Evolutionary conservation across 2,888 invertebrate species (phyloP), one percentile per base, ranked within the genome.

Genomic region (Pycnomerus fuliginosus): DNA sequence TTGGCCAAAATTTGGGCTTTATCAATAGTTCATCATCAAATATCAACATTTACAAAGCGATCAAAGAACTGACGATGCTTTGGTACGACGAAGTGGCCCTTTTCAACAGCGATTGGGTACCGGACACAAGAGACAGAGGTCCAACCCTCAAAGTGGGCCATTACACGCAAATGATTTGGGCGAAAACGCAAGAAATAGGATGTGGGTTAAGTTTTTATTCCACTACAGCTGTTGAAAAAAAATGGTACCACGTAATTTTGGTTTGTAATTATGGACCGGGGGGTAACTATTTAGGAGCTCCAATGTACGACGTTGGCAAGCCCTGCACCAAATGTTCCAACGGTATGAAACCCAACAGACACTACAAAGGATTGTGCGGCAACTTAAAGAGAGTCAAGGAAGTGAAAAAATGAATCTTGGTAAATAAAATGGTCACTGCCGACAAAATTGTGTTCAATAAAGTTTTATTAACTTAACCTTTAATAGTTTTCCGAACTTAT

Each of bases 121-220:
- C 50, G 16, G 56, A 62, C 16, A 68, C 68, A 1, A 48, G 58
- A 55, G 60, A 64, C 37, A 64, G 67, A 38, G 60, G 58, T 8
- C 54, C 57, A 1, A 47, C 52, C 14, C 23, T 55, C 7, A 58
- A 59, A 42, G 61, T 68, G 3, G 71, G 71, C 1, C 71, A 71
- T 44, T 71, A 71, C 47, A 70, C 71, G 0, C 69, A 70, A 46
- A 57, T 71, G 57, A 32, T 70, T 3, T 71, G 71, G 71, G 67
- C 68, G 0, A 61, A 68, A n/a, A 66, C 65, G 2, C 50, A 56
- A 8, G 58, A 62, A 28, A 47, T 71, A 17, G 71, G 71, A 14
- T 71, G 71, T 48, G 70, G 65, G 2, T 46, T 61, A 8, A 52
- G 61, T 12, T 63, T 56, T 24, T 71, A 68, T 46, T 64, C 64